Conservation (phyloP, 92 coral and sea anemone species). For the Palythoa caribaeorum region DNA sequence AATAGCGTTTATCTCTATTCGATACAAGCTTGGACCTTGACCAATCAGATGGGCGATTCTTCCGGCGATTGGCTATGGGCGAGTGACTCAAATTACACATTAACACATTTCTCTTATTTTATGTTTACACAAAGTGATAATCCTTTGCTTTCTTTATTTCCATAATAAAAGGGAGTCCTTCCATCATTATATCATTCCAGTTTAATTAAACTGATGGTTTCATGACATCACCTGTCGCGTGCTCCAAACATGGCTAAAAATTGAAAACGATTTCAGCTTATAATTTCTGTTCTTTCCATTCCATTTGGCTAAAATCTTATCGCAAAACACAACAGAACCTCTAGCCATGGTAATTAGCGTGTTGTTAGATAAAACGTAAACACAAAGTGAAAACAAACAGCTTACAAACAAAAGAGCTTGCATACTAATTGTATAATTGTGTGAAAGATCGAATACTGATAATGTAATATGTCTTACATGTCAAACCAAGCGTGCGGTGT, state of each 20-base stretch:
- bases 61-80: conserved; percentile 62
- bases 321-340: conserved; percentile 20
- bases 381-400: conserved; percentile 75
- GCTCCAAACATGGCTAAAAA: background rate
- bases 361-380: conserved; percentile 78
- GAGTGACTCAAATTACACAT: conserved; percentile 72
- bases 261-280: background rate
- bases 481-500: conserved; percentile 63
- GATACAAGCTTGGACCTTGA: conserved; percentile 73
- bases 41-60: conserved; percentile 82
- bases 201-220: conserved; percentile 80
- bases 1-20: conserved; percentile 97
- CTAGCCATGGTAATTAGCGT: conserved; percentile 62
- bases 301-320: background rate
- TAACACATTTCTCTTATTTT: conserved; percentile 72
- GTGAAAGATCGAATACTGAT: conserved; percentile 72
- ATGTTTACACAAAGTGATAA: conserved; percentile 70
- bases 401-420: conserved; percentile 64
- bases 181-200: conserved; percentile 75
- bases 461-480: conserved; percentile 66
- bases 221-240: conserved; percentile 55
- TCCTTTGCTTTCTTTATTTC: conserved; percentile 66
- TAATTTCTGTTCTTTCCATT: conserved; percentile 1
- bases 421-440: conserved; percentile 82
- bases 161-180: conserved; percentile 70